Evolutionary conservation across 2,113 vertebrate species (phyloP).

Genomic region (Pterocles burchelli): DNA sequence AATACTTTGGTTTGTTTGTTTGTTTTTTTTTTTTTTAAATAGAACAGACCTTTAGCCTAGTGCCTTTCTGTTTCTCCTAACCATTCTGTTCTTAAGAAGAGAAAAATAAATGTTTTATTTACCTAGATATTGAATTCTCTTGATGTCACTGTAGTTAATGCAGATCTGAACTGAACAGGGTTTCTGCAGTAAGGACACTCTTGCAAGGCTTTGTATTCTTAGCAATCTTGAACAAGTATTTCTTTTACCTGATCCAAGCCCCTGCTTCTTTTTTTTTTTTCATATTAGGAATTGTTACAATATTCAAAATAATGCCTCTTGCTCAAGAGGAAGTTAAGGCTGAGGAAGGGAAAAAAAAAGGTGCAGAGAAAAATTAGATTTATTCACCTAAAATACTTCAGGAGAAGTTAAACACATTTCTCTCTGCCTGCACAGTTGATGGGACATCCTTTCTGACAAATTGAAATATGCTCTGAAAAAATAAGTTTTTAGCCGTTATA

Average conservation of each 20-base stretch:
- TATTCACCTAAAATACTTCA: neutral
- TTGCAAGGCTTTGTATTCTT: neutral
- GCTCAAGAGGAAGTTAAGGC: neutral
- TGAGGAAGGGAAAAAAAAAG: neutral
- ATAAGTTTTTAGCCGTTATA: neutral
- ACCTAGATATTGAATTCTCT: neutral
- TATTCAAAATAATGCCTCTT: neutral
- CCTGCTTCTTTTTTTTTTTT: neutral
- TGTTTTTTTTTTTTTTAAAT: neutral
- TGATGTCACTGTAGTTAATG: neutral
- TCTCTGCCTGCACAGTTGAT: neutral
- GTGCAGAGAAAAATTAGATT: neutral
- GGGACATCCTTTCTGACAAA: neutral
- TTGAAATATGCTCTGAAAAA: neutral
- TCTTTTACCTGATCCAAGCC: neutral
- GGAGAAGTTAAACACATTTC: neutral
- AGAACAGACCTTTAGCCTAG: neutral
- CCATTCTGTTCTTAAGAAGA: neutral
- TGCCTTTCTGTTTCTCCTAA: neutral
- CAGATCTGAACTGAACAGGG: neutral
- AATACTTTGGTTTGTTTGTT: too few relatives aligned
- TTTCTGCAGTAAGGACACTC: neutral
- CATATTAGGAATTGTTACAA: neutral
- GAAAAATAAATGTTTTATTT: neutral
- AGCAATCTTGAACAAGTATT: neutral